Evolutionary conservation across 2,797 vertebrate genomes (phyloP), one percentile per base, ranked within the genome.

Genomic region (Buceros bicornis): DNA sequence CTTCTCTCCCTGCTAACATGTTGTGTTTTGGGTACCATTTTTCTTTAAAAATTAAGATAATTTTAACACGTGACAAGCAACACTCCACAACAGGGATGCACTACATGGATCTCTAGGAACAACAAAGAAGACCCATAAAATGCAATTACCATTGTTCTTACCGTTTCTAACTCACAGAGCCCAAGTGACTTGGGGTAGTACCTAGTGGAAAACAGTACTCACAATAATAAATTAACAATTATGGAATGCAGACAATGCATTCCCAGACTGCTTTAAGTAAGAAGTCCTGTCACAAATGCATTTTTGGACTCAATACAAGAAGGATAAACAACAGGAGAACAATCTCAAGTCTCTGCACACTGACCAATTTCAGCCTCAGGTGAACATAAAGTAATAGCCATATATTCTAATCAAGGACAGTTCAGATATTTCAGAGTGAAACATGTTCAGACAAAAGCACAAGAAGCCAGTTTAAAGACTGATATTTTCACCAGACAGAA

Each of bases 191-290:
- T 58, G 40, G 18, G 70, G 91, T 54, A 88, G 51, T 58, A 90
- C 22, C 89, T 94, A 90, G 88, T 47, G 73, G 79, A 90, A 96
- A 95, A 88, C 50, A 90, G 50, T 37, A 81, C 47, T 83, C 76
- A 81, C 29, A 87, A 67, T 61, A 92, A 93, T 86, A 94, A 92
- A 92, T 83, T 91, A 96, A 81, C 76, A 94, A 82, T 81, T 84
- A 90, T 5, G 20, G 76, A 67, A 91, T 62, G 71, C 33, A 93
- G 83, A 79, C 60, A 92, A 42, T 29, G 64, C 43, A 82, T 64
- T 92, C 70, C 71, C 67, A 95, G 40, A 61, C 48, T 57, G 67
- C 61, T 77, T 83, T 43, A 87, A 92, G 64, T 67, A 79, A 80
- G 43, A 90, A 87, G 48, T 71, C 22, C 61, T 76, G 61, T 47